phyloP scores from a whole-genome alignment of 2,888 invertebrate species.

The Agrochola lota region DNA sequence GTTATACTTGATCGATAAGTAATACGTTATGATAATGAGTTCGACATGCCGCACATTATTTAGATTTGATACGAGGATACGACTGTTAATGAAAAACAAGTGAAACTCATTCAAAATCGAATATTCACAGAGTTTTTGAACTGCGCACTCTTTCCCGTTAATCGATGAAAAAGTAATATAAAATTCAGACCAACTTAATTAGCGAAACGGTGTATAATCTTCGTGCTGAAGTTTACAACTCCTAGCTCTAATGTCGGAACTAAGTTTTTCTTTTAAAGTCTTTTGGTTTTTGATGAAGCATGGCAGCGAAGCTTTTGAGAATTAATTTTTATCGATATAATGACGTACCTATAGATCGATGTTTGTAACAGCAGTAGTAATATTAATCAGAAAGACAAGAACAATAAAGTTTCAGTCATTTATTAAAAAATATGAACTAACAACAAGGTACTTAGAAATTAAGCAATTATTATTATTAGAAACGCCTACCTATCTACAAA shows the following conservation, averaged over 20 bases:
- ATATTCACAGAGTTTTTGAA: slow-evolving; percentile 1
- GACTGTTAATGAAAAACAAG: slow-evolving; percentile 48
- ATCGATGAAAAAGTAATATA: slow-evolving; percentile 38
- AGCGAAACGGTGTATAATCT: slow-evolving; percentile 38
- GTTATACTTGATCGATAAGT: slow-evolving; percentile 74
- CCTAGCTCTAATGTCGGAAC: slow-evolving; percentile 33
- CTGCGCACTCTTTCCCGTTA: neutral
- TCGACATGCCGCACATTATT: slow-evolving; percentile 59
- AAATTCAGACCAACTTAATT: slow-evolving; percentile 47
- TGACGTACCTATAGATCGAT: neutral
- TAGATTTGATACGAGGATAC: slow-evolving; percentile 39
- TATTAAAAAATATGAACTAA: slow-evolving; percentile 23
- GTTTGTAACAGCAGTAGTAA: neutral
- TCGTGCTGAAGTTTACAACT: slow-evolving; percentile 36
- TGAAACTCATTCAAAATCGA: slow-evolving; percentile 15
- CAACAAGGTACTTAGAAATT: neutral
- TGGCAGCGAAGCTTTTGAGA: neutral
- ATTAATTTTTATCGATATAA: neutral
- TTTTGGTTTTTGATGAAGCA: slow-evolving; percentile 23
- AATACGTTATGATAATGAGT: slow-evolving; percentile 72
- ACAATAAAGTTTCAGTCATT: slow-evolving; percentile 8
- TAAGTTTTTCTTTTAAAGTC: slow-evolving; percentile 18
- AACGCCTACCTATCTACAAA: neutral
- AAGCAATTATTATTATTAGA: neutral
- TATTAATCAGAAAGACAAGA: neutral